Base-by-base conservation (phyloP, 2,888 invertebrate species). In the Taenaris catops region DNA sequence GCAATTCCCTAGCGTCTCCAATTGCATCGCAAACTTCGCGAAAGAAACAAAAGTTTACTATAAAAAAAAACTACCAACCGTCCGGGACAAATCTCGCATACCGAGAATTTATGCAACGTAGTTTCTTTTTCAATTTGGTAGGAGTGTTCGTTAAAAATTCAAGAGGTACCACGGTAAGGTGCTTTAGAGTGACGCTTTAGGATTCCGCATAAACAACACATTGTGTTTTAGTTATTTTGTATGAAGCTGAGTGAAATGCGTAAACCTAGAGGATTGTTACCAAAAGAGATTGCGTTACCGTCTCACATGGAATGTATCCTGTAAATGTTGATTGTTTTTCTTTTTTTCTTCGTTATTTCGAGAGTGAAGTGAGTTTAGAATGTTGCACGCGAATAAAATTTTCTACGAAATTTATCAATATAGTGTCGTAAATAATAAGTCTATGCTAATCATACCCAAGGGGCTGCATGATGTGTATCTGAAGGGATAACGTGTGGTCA, bases 101-200 rank as follows among this genome's bases (percentile, higher is more conserved):
- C 40, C 41, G 38, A 41, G 44, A 68, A 74, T 75, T 69, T 73
- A 70, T 65, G 65, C 51, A 50, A 34, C 46, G 64, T 59, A 63
- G 64, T 76, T 69, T 64, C 67, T 73, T 74, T 69, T 76, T 65
- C 70, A 73, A 73, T 76, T 74, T 66, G 53, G 49, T 46, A 47
- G 58, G 60, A 50, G 46, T 37, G 55, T 63, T 70, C 69, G 67
- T 75, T 75, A 76, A 74, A 75, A 70, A 72, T 75, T 71, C 71
- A 74, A 62, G 56, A 42, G 38, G 31, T 17, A 31, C 14, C 24
- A 8, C 14, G 21, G 20, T 24, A 21, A 28, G 38, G 28, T 18
- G 10, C 18, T 25, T 32, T 25, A 6, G 12, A 12, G 25, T 18
- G 29, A 26, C 19, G 26, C 10, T 23, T 21, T 33, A 29, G 34